phyloP scores from a whole-genome alignment of 35 echinoderm and acorn worm species.

The Chiridota heheva region DNA sequence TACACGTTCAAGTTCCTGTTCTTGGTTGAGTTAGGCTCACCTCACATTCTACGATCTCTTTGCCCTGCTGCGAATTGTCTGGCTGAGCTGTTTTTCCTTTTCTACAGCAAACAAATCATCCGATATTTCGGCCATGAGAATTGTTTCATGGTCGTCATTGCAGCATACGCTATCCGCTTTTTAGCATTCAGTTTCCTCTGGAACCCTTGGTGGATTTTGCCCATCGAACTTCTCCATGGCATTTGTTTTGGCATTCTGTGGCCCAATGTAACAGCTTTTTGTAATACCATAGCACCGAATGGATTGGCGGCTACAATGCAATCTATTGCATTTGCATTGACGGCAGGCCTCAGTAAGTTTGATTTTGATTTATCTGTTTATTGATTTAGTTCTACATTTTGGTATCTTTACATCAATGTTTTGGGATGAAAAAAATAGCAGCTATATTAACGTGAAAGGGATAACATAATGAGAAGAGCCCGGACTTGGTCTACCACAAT shows the following conservation, averaged over 20 bases:
- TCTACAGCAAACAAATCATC: conserved; percentile 63
- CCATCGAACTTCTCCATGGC: conserved; percentile 67
- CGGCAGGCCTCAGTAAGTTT: conserved; percentile 59
- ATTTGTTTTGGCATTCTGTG: conserved; percentile 65
- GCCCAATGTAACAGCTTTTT: conserved; percentile 56
- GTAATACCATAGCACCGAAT: conserved; percentile 46
- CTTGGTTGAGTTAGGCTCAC: conserved; percentile 44
- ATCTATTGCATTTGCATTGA: conserved; percentile 36
- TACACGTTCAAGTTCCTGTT: conserved; percentile 57
- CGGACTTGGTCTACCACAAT: background rate
- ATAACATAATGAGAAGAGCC: background rate
- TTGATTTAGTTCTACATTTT: background rate
- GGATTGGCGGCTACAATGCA: conserved; percentile 63
- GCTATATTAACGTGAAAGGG: background rate
- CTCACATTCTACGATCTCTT: conserved; percentile 46
- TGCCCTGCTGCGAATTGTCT: conserved; percentile 45
- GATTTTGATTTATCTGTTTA: background rate
- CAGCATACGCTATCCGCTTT: conserved; percentile 50
- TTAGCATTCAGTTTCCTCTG: conserved; percentile 48
- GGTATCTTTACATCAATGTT: background rate
- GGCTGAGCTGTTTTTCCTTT: conserved; percentile 66
- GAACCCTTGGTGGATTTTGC: conserved; percentile 60
- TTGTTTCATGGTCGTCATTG: conserved; percentile 37
- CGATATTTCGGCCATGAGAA: conserved; percentile 44
- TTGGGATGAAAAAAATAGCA: background rate